These are phyloP conservation scores for Meganola albula DNA, from an alignment of 2,888 invertebrate genomes.

Conservation along the genomic window DNA sequence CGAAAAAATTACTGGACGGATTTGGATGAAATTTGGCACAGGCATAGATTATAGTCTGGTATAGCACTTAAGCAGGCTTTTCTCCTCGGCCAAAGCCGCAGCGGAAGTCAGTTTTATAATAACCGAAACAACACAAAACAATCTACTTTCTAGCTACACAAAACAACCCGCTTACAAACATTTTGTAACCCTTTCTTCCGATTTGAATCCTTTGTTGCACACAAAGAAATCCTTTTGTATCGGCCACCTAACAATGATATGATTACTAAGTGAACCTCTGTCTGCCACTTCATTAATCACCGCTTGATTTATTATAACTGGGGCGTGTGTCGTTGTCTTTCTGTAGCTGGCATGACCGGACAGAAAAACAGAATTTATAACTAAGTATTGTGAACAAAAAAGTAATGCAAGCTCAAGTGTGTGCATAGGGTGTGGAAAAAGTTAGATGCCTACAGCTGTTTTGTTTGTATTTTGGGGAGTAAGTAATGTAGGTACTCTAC, in stretches of 20 bases:
- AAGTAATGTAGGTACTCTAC: no score
- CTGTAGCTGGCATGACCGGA: conserved; percentile 18
- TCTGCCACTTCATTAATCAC: conserved; percentile 64
- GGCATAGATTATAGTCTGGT: no score
- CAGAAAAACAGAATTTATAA: conserved; percentile 14
- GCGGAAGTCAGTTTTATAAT: no score
- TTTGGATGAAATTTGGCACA: no score
- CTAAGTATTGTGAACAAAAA: no score
- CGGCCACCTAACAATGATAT: conserved; percentile 28
- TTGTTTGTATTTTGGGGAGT: no score
- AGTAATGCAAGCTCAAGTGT: conserved; percentile 17
- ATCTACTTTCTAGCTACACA: no score
- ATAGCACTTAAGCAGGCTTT: no score
- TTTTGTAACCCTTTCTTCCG: conserved; percentile 10
- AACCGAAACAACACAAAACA: conserved; percentile 13
- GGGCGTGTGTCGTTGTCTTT: conserved; percentile 42
- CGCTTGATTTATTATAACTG: conserved; percentile 57
- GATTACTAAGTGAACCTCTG: conserved; percentile 39
- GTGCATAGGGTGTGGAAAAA: conserved; percentile 5
- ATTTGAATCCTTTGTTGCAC: conserved; percentile 21
- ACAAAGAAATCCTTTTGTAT: conserved; percentile 28
- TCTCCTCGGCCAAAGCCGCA: no score
- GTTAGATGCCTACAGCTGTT: no score
- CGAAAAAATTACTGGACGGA: no score
- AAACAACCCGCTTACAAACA: conserved; percentile 14